phyloP scores from a whole-genome alignment of 2,113 vertebrate genomes.

The Enhydra lutris region DNA sequence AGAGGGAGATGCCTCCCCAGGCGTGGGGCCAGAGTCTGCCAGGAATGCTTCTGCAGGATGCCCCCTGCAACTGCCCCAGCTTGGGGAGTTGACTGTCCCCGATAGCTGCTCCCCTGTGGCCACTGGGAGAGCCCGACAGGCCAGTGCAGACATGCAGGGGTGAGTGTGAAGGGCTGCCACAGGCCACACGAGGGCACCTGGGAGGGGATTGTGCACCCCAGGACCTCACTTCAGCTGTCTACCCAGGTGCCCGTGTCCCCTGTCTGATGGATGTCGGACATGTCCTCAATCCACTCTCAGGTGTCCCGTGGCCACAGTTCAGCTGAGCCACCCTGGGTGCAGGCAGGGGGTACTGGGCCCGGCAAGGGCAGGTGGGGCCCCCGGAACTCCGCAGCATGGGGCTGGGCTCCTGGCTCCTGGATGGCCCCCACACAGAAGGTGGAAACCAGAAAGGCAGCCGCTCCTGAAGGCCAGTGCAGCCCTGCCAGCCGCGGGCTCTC shows the following conservation, averaged over 20 bases:
- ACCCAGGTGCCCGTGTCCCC: accelerated
- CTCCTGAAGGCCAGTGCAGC: accelerated
- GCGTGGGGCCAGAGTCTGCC: accelerated
- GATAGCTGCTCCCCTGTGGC: background rate
- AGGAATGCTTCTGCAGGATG: background rate
- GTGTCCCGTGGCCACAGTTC: accelerated
- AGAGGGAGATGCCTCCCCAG: accelerated
- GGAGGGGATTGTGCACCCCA: accelerated
- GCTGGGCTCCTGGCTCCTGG: background rate
- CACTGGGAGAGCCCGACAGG: background rate
- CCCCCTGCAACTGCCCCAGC: accelerated
- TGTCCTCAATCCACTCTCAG: accelerated
- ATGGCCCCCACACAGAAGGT: background rate
- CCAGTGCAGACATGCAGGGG: accelerated
- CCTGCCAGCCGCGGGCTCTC: accelerated
- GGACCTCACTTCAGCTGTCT: background rate
- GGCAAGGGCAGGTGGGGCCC: background rate
- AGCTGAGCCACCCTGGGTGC: accelerated
- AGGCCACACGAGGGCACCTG: background rate
- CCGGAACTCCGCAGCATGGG: background rate
- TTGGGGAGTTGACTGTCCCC: background rate
- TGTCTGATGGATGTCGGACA: accelerated
- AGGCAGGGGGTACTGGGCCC: background rate
- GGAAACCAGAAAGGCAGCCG: background rate
- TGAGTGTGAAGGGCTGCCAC: accelerated